A percentile compares a stretch with the other conserved stretches of the same genome.
These are phyloP conservation scores for Cathartes aura DNA, from an alignment of 2,113 vertebrate genomes.

Conservation along the genomic window DNA sequence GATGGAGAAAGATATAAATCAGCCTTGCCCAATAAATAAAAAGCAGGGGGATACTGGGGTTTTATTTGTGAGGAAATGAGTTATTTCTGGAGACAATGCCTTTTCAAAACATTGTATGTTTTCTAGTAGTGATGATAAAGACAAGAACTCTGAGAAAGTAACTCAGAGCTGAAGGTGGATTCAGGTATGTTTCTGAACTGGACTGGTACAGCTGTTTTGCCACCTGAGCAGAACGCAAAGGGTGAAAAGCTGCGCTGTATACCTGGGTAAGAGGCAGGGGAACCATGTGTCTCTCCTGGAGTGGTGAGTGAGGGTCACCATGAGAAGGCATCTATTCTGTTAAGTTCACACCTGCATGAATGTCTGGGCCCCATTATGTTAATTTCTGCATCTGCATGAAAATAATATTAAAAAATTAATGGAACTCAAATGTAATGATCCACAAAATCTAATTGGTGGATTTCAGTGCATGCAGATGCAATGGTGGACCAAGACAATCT, in stretches of 20 bases:
- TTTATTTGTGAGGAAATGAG: neutral
- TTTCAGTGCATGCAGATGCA: neutral
- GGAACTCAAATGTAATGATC: neutral
- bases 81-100: neutral
- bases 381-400: neutral
- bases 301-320: neutral
- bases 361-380: neutral
- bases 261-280: neutral
- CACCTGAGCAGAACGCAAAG: neutral
- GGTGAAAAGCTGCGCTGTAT: neutral
- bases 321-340: neutral
- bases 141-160: neutral
- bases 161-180: neutral
- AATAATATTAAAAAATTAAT: neutral
- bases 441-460: neutral
- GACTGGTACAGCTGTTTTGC: neutral
- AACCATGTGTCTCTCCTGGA: neutral
- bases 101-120: neutral
- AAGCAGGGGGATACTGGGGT: neutral
- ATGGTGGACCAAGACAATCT: neutral
- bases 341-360: neutral
- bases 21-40: neutral
- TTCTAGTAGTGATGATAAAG: neutral
- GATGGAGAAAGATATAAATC: neutral
- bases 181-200: neutral